Evolutionary conservation across 1,140 invertebrate species (phyloP), one percentile per base, ranked within the genome.

Genomic region (Heliconius himera): DNA sequence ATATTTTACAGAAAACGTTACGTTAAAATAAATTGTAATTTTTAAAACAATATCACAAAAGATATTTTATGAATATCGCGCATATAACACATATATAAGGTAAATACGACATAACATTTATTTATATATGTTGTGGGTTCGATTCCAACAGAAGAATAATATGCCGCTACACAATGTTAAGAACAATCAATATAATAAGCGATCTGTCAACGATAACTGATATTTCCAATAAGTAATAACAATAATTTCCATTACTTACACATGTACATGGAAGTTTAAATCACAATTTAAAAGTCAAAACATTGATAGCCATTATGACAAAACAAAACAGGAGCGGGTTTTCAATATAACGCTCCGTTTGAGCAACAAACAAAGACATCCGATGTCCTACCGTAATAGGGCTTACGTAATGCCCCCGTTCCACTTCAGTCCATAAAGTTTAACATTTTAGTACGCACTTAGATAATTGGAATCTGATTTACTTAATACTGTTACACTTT

Each of bases 351-450:
- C 66, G 56, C 66, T 16, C 36, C 41, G 49, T 80, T 80, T 74
- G 70, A 66, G 70, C 74, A 72, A 76, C 74, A 76, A 72, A 76
- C 74, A 76, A 80, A 80, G 74, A 76, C 74, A 80, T 80, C 79
- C 74, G 70, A 72, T 71, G 74, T 76, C 60, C 60, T 79, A 49
- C 41, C 13, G 74, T 76, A 80, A 76, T 75, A 75, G 46, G 79
- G 75, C 81, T 79, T 82, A 82, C 75, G 77, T 82, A 82, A 82
- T 78, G 74, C 74, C 72, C 73, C 70, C 38, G 41, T 74, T 80
- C 77, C 74, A 76, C 71, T 77, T 73, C 70, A 74, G 78, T 72
- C 72, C 78, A 76, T 82, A 82, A 74, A 77, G 46, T 74, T 41
- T 41, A 77, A 70, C 77, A 73, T 74, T 76, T 76, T 79, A 78